phyloP scores from a whole-genome alignment of 1,140 invertebrate genomes.

The Saccostrea cuccullata region DNA sequence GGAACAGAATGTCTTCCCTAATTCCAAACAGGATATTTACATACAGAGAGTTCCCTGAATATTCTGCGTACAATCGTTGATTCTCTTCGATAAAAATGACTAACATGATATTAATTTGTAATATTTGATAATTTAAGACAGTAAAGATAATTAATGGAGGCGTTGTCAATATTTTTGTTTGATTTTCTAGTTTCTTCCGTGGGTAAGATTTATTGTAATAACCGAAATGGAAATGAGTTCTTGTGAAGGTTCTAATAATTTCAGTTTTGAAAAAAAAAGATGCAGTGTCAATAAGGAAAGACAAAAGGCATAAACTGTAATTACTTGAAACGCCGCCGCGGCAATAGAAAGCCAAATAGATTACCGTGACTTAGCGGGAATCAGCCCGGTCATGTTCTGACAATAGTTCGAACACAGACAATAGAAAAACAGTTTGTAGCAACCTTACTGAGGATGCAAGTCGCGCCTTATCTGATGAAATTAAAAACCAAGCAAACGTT shows the following conservation, averaged over 20 bases:
- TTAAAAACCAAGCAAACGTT: slow-evolving; percentile 35
- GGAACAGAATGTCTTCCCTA: background rate
- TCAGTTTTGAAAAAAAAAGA: background rate
- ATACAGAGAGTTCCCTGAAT: no score
- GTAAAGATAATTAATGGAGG: background rate
- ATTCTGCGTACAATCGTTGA: background rate
- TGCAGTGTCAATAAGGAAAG: slow-evolving; percentile 22
- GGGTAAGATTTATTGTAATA: background rate
- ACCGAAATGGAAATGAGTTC: background rate
- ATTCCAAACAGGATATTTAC: no score
- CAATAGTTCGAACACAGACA: background rate
- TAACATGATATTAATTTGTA: background rate
- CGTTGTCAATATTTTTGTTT: slow-evolving; percentile 2
- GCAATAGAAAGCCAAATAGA: slow-evolving; percentile 1
- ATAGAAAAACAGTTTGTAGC: slow-evolving; percentile 28
- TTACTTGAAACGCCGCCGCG: background rate
- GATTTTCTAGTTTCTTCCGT: background rate
- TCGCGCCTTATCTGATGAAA: slow-evolving; percentile 34
- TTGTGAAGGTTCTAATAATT: background rate
- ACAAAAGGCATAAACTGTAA: slow-evolving; percentile 10
- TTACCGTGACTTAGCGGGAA: slow-evolving; percentile 10
- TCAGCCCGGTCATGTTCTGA: background rate
- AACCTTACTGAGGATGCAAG: slow-evolving; percentile 20
- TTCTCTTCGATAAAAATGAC: background rate
- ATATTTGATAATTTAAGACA: background rate